Conservation (phyloP, 2,797 vertebrate genomes). For the Enteromius treurensis region DNA sequence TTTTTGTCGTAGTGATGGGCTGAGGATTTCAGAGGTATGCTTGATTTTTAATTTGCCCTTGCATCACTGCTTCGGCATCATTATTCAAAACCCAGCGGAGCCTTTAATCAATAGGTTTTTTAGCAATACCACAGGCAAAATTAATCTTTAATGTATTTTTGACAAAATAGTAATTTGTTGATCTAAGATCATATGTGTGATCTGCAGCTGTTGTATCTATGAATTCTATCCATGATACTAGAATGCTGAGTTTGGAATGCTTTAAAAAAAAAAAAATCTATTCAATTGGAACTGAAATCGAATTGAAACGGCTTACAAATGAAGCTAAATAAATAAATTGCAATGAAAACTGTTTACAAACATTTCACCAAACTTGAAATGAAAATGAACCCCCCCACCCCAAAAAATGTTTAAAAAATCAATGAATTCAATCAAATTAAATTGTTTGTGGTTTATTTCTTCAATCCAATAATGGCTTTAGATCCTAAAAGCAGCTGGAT, state of each 20-base stretch:
- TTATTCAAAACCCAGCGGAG: slow-evolving; percentile 56
- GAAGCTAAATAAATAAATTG: not conserved
- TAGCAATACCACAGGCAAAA: slow-evolving; percentile 53
- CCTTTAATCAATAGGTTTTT: slow-evolving; percentile 56
- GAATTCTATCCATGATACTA: not conserved
- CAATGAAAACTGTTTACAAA: not conserved
- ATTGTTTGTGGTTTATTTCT: not conserved
- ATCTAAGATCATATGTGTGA: slow-evolving; percentile 25
- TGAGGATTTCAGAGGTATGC: slow-evolving; percentile 48
- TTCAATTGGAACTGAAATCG: not conserved
- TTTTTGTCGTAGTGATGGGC: slow-evolving; percentile 51
- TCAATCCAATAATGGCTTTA: not conserved
- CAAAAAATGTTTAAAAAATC: too few species aligned
- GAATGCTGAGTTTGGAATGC: not conserved
- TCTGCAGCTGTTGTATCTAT: not conserved
- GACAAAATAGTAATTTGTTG: slow-evolving; percentile 41
- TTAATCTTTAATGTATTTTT: slow-evolving; percentile 58
- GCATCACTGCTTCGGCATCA: slow-evolving; percentile 48
- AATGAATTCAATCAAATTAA: not conserved
- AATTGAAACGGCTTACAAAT: not conserved
- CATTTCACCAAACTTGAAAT: not conserved
- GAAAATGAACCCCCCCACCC: not conserved
- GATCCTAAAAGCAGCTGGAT: not conserved
- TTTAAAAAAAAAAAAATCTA: too few species aligned
- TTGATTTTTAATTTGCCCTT: slow-evolving; percentile 57